A percentile compares a stretch with the other conserved stretches of the same genome.
phyloP scores from a whole-genome alignment of 1,140 invertebrate genomes.

The Glossosoma conforme region DNA sequence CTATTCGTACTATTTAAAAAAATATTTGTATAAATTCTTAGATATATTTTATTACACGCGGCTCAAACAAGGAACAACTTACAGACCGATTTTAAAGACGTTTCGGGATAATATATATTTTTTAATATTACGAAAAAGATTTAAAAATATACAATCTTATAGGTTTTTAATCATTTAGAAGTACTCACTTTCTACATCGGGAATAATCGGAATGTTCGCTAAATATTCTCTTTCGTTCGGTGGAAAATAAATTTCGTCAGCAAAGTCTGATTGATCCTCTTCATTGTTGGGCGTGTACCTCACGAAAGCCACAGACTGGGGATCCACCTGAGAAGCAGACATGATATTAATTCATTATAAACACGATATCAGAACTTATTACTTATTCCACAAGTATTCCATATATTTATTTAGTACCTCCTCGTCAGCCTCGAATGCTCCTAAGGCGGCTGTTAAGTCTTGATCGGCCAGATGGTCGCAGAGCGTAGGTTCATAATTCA shows the following conservation, averaged over 20 bases:
- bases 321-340: conserved; percentile 47
- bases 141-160: background rate
- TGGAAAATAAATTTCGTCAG: conserved; percentile 74
- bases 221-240: conserved; percentile 41
- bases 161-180: background rate
- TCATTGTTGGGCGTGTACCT: conserved; percentile 70
- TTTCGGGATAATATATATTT: no score
- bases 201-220: conserved; percentile 18
- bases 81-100: no score
- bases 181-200: conserved; percentile 17
- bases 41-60: no score
- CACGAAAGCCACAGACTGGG: conserved; percentile 67
- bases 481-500: conserved; percentile 37
- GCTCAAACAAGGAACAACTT: no score
- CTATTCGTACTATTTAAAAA: no score
- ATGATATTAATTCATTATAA: background rate
- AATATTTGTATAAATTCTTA: no score
- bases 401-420: conserved; percentile 33
- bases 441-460: conserved; percentile 50
- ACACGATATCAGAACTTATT: conserved; percentile 3
- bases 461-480: conserved; percentile 44
- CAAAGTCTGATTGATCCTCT: conserved; percentile 55
- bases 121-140: no score
- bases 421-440: conserved; percentile 45
- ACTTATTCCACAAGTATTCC: no score